Evolutionary conservation across 2,113 vertebrate species (phyloP).

Genomic region (Ptilorrhoa leucosticta): DNA sequence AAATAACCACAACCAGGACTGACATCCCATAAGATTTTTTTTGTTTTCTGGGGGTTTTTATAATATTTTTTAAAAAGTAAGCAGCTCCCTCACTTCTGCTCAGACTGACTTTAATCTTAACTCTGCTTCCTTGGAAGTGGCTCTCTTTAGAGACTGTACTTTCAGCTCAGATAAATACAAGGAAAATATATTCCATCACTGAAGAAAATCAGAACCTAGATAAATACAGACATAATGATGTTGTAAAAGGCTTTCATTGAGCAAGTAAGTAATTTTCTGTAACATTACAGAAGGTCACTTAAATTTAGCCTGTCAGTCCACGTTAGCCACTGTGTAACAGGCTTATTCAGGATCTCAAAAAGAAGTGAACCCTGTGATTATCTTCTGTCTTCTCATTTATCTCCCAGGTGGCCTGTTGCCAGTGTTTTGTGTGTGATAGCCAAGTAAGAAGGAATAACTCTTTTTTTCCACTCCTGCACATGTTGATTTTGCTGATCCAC

Average conservation of each 20-base stretch:
- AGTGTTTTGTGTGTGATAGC: neutral
- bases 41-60: neutral
- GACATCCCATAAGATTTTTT: neutral
- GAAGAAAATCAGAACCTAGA: neutral
- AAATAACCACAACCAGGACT: slow-evolving; percentile 20
- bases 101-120: slow-evolving; percentile 28
- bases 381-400: slow-evolving; percentile 1
- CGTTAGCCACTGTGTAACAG: neutral
- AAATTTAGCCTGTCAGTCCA: slow-evolving; percentile 19
- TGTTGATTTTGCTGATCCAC: neutral
- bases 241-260: neutral
- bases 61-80: neutral
- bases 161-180: neutral
- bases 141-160: neutral
- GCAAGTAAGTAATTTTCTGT: slow-evolving; percentile 3
- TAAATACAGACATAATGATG: neutral
- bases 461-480: neutral
- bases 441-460: neutral
- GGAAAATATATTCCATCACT: neutral
- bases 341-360: slow-evolving; percentile 13
- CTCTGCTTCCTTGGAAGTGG: neutral
- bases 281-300: neutral
- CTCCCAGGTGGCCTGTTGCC: neutral
- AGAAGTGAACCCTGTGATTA: slow-evolving; percentile 31
- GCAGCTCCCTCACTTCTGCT: neutral